Evolutionary conservation across 2,888 invertebrate species (phyloP), one percentile per base, ranked within the genome.

Genomic region (Blastobasis adustella): DNA sequence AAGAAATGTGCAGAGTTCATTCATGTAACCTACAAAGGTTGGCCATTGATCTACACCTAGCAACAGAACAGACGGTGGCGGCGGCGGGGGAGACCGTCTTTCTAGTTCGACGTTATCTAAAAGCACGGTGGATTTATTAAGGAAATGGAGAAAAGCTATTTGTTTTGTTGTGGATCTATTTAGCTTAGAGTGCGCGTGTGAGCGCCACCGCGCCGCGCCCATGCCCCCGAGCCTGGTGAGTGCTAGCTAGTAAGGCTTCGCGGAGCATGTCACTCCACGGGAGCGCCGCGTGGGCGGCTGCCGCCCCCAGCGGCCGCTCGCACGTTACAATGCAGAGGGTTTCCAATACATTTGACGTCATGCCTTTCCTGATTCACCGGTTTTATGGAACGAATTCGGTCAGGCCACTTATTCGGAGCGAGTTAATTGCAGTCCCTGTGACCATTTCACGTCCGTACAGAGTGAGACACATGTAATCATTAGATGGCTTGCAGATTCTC

Each of bases 221-320:
- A 88, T 88, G 87, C 79, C 72, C 81, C 73, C 76, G 76, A 77
- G 78, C 76, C 79, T 79, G 87, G 87, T 87, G 77, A 88, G 87
- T 88, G 76, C 67, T 88, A 86, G 73, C 69, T 81, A 80, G 69
- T 88, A 87, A 85, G 87, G 84, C 78, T 86, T 87, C 85, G 67
- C 71, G 57, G 59, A 73, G 63, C 77, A 78, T 79, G 79, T 78
- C 78, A 76, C 79, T 79, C 76, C 70, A 69, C 69, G 71, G 76
- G 66, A 23, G 23, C 23, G 23, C 23, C 9, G 42, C 8, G 9
- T 9, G 6, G 42, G 42, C 10, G n/a, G 10, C 10, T 42, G 23
- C 23, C 23, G 23, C 23, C 23, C 23, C 23, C 23, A 23, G 23
- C 23, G 23, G 23, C 23, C 23, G 23, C 23, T 23, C 23, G 23